A percentile compares a stretch with the other conserved stretches of the same genome.
Evolutionary conservation across 2,113 vertebrate genomes (phyloP).

Genomic region (Sinocyclocheilus rhinocerous): DNA sequence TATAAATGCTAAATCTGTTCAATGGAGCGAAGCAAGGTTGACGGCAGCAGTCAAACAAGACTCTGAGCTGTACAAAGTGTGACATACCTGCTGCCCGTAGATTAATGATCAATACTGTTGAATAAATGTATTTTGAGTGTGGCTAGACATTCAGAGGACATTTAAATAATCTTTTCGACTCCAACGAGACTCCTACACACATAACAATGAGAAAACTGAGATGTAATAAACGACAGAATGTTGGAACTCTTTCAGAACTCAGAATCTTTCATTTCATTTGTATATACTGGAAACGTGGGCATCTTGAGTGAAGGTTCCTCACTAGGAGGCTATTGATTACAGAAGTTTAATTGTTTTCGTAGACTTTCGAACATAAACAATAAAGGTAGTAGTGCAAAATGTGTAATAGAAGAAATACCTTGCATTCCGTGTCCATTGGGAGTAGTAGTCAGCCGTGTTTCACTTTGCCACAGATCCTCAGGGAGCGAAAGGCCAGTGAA

Average conservation of each 20-base stretch:
- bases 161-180: neutral
- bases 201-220: neutral
- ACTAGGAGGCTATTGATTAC: neutral
- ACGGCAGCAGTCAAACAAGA: slow-evolving; percentile 17
- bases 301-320: neutral
- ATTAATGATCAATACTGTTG: neutral
- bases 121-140: neutral
- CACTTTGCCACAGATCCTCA: neutral
- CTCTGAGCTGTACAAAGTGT: neutral
- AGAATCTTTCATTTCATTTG: neutral
- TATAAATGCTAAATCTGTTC: slow-evolving; percentile 4
- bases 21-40: neutral
- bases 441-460: slow-evolving; percentile 10
- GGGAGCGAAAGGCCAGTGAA: slow-evolving; percentile 24
- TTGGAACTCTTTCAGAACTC: neutral
- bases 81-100: neutral
- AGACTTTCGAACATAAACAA: neutral
- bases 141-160: neutral
- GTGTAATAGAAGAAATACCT: neutral
- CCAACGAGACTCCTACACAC: neutral
- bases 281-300: neutral
- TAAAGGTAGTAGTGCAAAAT: neutral
- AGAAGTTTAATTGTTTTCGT: neutral
- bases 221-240: neutral
- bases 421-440: neutral